These are phyloP conservation scores for Cebuella pygmaea DNA, from an alignment of 2,797 vertebrate species.

Conservation along the genomic window DNA sequence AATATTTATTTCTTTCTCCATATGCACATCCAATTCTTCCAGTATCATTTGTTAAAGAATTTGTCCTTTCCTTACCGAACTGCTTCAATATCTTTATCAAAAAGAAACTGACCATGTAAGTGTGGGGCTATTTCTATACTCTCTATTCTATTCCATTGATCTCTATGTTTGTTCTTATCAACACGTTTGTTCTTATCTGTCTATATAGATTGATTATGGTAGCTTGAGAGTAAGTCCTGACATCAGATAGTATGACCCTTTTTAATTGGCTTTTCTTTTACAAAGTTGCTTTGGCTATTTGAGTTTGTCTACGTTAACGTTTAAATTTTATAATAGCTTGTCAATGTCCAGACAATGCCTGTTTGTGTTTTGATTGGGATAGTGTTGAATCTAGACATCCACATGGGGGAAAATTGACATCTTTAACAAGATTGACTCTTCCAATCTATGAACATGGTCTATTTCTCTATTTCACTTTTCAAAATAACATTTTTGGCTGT, in stretches of 20 bases:
- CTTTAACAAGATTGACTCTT: not conserved
- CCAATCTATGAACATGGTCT: not conserved
- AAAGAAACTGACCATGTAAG: not conserved
- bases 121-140: not conserved
- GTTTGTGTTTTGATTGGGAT: not conserved
- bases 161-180: not conserved
- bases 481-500: constrained; percentile 14
- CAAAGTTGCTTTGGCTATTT: not conserved
- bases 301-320: not conserved
- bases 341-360: not conserved
- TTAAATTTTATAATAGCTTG: not conserved
- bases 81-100: not conserved
- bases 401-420: too few relatives aligned
- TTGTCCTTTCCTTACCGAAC: not conserved
- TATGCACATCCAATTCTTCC: too few relatives aligned
- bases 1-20: too few relatives aligned
- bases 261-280: not conserved
- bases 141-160: not conserved
- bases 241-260: not conserved
- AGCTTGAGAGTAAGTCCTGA: not conserved
- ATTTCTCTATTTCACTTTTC: not conserved
- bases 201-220: not conserved
- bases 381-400: not conserved
- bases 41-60: not conserved
- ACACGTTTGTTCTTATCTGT: not conserved